Evolutionary conservation across 2,888 invertebrate genomes (phyloP).

Genomic region (Tortricodes alternella): DNA sequence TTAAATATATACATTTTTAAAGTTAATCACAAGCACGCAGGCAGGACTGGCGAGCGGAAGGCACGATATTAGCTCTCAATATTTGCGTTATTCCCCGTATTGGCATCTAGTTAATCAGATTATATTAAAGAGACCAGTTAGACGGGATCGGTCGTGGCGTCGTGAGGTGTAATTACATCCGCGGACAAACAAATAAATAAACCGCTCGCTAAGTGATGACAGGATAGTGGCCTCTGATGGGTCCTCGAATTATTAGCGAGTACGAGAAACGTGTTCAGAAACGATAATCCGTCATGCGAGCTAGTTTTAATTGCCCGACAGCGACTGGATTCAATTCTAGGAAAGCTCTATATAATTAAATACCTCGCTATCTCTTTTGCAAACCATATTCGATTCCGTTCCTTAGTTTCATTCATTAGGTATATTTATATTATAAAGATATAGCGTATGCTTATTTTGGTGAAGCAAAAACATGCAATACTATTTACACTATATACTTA

Average conservation of each 20-base stretch:
- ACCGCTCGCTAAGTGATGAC: slow-evolving; percentile 58
- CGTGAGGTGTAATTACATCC: slow-evolving; percentile 70
- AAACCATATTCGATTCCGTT: slow-evolving; percentile 2
- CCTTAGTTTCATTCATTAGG: slow-evolving; percentile 14
- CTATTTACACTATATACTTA: no score
- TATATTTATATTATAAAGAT: no score
- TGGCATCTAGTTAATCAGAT: slow-evolving; percentile 67
- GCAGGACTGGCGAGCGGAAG: not conserved
- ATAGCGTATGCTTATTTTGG: no score
- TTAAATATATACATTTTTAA: no score
- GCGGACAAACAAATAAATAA: slow-evolving; percentile 69
- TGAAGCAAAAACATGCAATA: no score
- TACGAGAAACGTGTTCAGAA: slow-evolving; percentile 28
- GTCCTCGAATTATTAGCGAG: slow-evolving; percentile 38
- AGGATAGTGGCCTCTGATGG: slow-evolving; percentile 48
- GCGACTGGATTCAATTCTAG: slow-evolving; percentile 32
- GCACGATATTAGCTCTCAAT: slow-evolving; percentile 17
- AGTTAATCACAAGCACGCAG: not conserved
- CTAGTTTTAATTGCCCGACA: slow-evolving; percentile 35
- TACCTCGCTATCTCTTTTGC: slow-evolving; percentile 9
- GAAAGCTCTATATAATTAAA: slow-evolving; percentile 19
- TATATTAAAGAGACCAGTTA: slow-evolving; percentile 64
- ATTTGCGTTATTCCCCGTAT: slow-evolving; percentile 37
- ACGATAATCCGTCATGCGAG: slow-evolving; percentile 35
- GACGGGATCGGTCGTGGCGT: slow-evolving; percentile 55